Base-by-base conservation (phyloP, 2,797 vertebrate species). In the Gobio occitaniae region DNA sequence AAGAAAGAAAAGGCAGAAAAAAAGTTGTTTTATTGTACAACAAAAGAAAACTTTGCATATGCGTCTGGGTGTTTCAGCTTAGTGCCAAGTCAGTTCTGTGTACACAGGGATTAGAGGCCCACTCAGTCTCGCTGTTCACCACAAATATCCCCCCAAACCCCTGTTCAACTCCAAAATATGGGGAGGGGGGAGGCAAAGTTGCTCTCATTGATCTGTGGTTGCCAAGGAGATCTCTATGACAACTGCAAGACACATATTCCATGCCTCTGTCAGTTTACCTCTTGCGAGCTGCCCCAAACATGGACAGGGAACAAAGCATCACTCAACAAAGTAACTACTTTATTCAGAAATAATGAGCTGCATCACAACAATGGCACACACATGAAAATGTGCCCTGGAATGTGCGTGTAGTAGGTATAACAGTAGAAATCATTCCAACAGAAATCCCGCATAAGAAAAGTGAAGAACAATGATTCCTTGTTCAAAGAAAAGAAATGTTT, bases 151-250 rank as follows among this genome's bases (percentile, higher is more conserved):
- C 41, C 59, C 15, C 25, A 29, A 77, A 6, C 32, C 76, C 82
- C 84, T 86, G 19, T 13, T 80, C 71, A 89, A 83, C 36, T 71
- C 56, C 71, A 84, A 86, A 68, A 70, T 47, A 75, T 38, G 72
- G 85, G 71, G 32, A 17, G 69, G 68, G 68, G 85, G 75, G 66
- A 11, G 63, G 41, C 92, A 93, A 90, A 90, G 84, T 87, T 83
- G 82, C 86, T 89, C 89, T 90, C 81, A 66, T 71, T 32, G 84
- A 85, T 86, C 89, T 80, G 83, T 87, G 59, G 89, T 94, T 88
- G 87, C 90, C 91, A 92, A 90, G 92, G 93, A 91, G 86, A 91
- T 94, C 88, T 81, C 94, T 91, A 94, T 94, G 90, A 91, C 52
- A 90, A 94, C 92, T 32, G 13, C 61, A 90, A 90, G 90, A 86